Evolutionary conservation across 1,140 invertebrate genomes (phyloP).

Genomic region (Drosophila simulans): DNA sequence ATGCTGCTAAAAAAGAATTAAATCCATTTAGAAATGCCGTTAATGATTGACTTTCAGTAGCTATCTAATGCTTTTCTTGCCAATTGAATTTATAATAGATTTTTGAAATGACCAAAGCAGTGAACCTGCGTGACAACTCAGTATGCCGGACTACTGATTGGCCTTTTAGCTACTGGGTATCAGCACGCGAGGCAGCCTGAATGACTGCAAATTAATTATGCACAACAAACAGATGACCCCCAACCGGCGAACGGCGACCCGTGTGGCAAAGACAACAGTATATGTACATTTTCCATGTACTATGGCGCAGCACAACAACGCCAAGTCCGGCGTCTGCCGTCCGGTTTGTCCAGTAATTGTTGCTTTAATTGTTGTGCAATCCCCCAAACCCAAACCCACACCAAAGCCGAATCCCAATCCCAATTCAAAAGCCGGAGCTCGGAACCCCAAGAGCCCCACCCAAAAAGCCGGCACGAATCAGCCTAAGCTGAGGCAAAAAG

Average conservation of each 20-base stretch:
- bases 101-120: no score
- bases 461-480: conserved; percentile 39
- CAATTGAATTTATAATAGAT: no score
- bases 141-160: background rate
- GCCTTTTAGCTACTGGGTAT: conserved; percentile 21
- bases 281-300: conserved; percentile 7
- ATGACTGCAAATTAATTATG: conserved; percentile 79
- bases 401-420: background rate
- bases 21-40: no score
- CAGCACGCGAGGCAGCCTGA: conserved; percentile 47
- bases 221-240: conserved; percentile 70
- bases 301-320: conserved; percentile 14
- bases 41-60: no score
- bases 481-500: conserved; percentile 12
- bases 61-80: no score
- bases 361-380: conserved; percentile 75
- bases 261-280: conserved; percentile 22
- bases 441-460: conserved; percentile 20
- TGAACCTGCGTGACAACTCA: background rate
- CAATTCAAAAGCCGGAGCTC: background rate
- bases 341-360: conserved; percentile 74
- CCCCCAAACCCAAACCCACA: conserved; percentile 5
- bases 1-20: no score
- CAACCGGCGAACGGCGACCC: conserved; percentile 17
- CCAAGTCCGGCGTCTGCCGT: conserved; percentile 38